Conservation (phyloP, 2,797 vertebrate genomes). For the Muscicapa comitata region DNA sequence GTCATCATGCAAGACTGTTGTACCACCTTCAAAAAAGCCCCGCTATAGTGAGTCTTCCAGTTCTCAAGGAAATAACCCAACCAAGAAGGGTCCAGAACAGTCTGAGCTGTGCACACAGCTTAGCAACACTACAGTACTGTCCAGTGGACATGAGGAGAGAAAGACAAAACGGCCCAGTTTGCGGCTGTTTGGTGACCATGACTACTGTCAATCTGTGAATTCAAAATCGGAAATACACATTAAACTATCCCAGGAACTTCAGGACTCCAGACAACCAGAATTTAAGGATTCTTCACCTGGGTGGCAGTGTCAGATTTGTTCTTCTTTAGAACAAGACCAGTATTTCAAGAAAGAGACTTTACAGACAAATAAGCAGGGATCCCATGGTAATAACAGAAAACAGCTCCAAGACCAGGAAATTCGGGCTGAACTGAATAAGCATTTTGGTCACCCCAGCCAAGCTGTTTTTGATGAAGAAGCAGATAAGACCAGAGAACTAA, state of each 20-base stretch:
- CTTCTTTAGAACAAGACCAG: constrained; percentile 76
- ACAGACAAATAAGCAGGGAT: constrained; percentile 73
- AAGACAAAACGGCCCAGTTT: constrained; percentile 84
- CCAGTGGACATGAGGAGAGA: constrained; percentile 84
- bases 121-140: constrained; percentile 86
- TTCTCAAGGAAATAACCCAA: constrained; percentile 82
- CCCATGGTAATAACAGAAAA: constrained; percentile 83
- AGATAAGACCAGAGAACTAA: constrained; percentile 77
- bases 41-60: constrained; percentile 85
- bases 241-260: constrained; percentile 79
- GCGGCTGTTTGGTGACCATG: constrained; percentile 94
- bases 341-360: constrained; percentile 77
- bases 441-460: constrained; percentile 92
- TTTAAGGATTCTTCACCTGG: constrained; percentile 87
- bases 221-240: constrained; percentile 84
- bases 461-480: constrained; percentile 85
- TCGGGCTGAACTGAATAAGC: constrained; percentile 97
- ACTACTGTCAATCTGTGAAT: constrained; percentile 94
- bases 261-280: constrained; percentile 85
- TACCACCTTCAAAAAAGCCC: constrained; percentile 89
- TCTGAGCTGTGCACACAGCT: constrained; percentile 94
- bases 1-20: constrained; percentile 92
- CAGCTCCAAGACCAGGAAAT: constrained; percentile 95
- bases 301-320: constrained; percentile 81
- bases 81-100: constrained; percentile 90